Conservation (phyloP, 2,888 invertebrate species). For the Prenolepis imparis region DNA sequence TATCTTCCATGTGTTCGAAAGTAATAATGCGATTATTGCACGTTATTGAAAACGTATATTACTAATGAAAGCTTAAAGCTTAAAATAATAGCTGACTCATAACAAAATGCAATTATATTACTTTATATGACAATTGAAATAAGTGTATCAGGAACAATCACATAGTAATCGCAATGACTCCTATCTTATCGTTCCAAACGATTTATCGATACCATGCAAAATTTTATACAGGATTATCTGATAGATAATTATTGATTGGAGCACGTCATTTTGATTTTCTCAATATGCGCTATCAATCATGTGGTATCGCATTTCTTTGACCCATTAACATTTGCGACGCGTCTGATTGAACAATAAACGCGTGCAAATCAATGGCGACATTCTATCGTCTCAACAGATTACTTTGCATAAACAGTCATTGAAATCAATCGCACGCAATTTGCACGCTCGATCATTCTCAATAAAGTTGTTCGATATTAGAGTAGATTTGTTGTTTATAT, state of each 20-base stretch:
- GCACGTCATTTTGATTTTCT: not conserved
- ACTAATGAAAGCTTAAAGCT: not conserved
- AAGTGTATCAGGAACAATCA: not conserved
- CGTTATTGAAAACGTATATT: not conserved
- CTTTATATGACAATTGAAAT: not conserved
- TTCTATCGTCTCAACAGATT: constrained; percentile 19
- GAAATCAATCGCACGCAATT: constrained; percentile 10
- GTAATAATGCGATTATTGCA: not conserved
- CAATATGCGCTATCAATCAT: constrained; percentile 35
- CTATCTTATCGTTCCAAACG: not conserved
- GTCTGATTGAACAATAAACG: constrained; percentile 24
- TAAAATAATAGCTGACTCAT: not conserved
- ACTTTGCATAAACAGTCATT: constrained; percentile 10
- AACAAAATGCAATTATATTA: not conserved
- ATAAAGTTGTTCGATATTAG: not conserved
- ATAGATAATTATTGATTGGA: not conserved
- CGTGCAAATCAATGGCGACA: constrained; percentile 5
- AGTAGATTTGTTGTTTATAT: no score
- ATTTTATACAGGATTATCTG: not conserved
- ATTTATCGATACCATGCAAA: not conserved
- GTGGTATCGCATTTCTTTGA: constrained; percentile 28
- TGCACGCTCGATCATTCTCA: not conserved
- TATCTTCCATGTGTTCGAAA: not conserved
- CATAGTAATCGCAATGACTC: not conserved
- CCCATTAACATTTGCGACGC: constrained; percentile 45